phyloP scores from a whole-genome alignment of 2,113 vertebrate genomes.

The Eptesicus fuscus region DNA sequence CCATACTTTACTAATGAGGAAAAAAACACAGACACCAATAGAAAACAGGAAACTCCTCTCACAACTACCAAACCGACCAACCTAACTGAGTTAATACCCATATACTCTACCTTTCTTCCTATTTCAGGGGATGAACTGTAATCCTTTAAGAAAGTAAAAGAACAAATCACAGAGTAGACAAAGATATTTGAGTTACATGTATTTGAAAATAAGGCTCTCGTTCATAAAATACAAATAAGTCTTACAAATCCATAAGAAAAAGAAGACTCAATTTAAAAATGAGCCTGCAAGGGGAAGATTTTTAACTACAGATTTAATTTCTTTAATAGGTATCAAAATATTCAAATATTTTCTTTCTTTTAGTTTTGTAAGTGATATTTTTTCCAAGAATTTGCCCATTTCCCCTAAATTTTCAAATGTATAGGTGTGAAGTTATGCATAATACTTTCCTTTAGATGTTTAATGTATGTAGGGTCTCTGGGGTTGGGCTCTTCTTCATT shows the following conservation, averaged over 20 bases:
- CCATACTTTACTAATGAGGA: not conserved
- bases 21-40: not conserved
- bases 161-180: not conserved
- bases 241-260: not conserved
- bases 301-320: not conserved
- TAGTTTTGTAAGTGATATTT: not conserved
- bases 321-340: not conserved
- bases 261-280: constrained; percentile 1
- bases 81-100: not conserved
- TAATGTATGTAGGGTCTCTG: not conserved
- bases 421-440: not conserved
- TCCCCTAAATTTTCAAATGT: constrained; percentile 8
- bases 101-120: not conserved
- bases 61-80: not conserved
- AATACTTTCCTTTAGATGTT: not conserved
- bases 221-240: not conserved
- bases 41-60: not conserved
- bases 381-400: not conserved
- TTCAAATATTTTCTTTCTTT: not conserved
- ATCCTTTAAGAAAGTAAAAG: not conserved
- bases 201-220: not conserved
- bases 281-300: not conserved
- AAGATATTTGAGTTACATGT: not conserved
- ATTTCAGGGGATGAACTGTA: not conserved
- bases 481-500: not conserved